Evolutionary conservation across 2,113 vertebrate genomes (phyloP).

Genomic region (Tragelaphus scriptus): DNA sequence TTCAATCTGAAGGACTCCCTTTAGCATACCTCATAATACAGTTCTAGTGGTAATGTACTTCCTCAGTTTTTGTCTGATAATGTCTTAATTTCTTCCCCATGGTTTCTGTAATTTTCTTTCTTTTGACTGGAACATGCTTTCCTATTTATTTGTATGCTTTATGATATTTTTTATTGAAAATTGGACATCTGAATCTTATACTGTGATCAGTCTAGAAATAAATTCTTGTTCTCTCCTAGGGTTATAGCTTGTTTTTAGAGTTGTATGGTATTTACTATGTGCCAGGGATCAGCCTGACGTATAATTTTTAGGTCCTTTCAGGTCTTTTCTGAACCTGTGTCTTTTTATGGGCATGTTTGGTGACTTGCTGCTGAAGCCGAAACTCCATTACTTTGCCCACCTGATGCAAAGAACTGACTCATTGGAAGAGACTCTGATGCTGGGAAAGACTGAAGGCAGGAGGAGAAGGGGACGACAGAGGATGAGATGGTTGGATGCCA

Average conservation of each 20-base stretch:
- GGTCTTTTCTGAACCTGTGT: neutral
- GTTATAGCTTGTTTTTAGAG: neutral
- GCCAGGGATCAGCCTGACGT: neutral
- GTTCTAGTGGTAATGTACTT: neutral
- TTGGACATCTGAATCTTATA: neutral
- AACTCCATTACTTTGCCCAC: neutral
- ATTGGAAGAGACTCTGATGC: neutral
- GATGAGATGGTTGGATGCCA: neutral
- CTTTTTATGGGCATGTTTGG: neutral
- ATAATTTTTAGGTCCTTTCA: neutral
- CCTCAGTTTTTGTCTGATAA: neutral
- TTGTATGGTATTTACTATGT: neutral
- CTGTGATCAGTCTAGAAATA: neutral
- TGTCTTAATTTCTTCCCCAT: neutral
- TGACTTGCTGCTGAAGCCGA: neutral
- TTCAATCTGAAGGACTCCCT: neutral
- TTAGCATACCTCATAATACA: neutral
- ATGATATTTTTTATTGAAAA: neutral
- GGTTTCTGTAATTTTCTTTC: neutral
- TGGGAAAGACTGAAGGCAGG: neutral
- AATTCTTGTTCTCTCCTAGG: neutral
- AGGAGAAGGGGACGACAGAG: neutral
- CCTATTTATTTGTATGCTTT: neutral
- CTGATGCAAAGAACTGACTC: neutral
- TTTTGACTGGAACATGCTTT: neutral